These are phyloP conservation scores for Lophius americanus DNA, from an alignment of 2,797 vertebrate genomes.

Conservation along the genomic window DNA sequence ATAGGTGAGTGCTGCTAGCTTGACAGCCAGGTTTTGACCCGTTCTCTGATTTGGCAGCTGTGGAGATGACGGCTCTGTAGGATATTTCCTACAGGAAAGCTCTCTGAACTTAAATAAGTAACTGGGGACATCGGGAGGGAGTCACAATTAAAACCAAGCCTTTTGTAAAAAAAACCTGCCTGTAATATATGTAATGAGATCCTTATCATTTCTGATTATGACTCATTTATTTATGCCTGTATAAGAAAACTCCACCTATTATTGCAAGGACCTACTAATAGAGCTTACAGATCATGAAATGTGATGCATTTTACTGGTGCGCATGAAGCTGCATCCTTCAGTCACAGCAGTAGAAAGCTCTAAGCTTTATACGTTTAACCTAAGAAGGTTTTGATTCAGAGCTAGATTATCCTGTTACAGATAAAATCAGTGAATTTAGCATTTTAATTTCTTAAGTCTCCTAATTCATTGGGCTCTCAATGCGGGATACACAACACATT, in stretches of 20 bases:
- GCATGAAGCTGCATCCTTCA: background rate
- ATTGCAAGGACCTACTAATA: no score
- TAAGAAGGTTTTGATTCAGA: background rate
- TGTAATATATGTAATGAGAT: slow-evolving; percentile 5
- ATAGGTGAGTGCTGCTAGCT: background rate
- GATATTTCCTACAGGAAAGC: slow-evolving; percentile 14
- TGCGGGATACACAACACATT: no score
- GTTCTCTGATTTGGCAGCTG: slow-evolving; percentile 18
- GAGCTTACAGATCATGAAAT: background rate
- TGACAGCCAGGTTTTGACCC: background rate
- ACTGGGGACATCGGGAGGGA: background rate
- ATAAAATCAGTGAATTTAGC: background rate
- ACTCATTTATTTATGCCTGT: background rate
- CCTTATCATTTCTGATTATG: background rate
- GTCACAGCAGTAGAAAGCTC: no score
- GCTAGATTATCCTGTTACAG: background rate
- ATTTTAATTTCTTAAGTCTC: background rate
- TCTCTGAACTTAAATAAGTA: background rate
- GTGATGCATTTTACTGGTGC: background rate
- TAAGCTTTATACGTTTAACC: background rate
- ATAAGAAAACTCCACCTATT: no score
- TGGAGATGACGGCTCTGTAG: background rate
- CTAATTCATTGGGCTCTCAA: no score
- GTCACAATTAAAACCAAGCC: background rate
- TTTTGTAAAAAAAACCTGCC: background rate